Evolutionary conservation across 1,140 invertebrate species (phyloP), one percentile per base, ranked within the genome.

Genomic region (Gonioctena quinquepunctata): DNA sequence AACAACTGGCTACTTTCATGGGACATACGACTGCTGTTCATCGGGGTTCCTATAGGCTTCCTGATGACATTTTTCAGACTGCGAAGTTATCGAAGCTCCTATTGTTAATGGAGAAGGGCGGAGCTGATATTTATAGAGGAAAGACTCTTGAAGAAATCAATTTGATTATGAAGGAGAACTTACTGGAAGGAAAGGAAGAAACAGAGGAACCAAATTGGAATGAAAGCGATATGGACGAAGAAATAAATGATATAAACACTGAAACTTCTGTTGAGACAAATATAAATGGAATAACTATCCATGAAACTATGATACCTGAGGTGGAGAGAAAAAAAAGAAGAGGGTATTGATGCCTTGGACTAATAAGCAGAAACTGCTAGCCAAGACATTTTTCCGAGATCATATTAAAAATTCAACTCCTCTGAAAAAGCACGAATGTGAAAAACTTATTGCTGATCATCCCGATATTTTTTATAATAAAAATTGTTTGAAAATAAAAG

Each of bases 1-100:
- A 81, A 57, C 79, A 81, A 42, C n/a, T n/a, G n/a, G 73, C 78
- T 69, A 77, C 52, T 28, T 82, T 81, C 63, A 81, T 81, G 81
- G 79, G 74, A 16, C 75, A 76, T 49, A 74, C 72, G 6, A 13
- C 57, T 57, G 60, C 52, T 19, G 57, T 68, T 22, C 73, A 75
- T 50, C 60, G 52, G 33, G 26, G 49, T 8, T 70, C 63, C 1
- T 73, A 73, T 62, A 65, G 71, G 62, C 52, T 74, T 27, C 69
- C 69, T n/a, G 69, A 71, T 26, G 69, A 74, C 52, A 16, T 74
- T 13, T 69, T 66, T 50, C 71, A 73, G 27, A 73, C 68, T 6
- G 68, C 68, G 6, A 70, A 73, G 28, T 54, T 73, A 8, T 69
- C 71, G 3, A 73, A 73, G 57, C 27, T 73, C 16, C 49, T 73